Base-by-base conservation (phyloP, 2,888 invertebrate genomes). In the Hybos culiciformis region DNA sequence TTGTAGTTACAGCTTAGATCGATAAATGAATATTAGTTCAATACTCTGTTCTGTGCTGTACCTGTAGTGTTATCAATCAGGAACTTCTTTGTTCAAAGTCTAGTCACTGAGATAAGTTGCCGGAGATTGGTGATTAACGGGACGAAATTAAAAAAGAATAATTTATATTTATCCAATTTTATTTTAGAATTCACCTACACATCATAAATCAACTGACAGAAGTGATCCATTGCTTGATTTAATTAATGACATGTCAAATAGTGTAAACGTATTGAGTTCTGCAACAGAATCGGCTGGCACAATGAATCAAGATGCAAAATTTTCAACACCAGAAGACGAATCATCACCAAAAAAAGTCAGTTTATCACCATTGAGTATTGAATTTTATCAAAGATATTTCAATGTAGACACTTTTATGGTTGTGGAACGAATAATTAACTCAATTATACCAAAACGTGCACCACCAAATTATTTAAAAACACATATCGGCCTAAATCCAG, bases 351-450 rank as follows among this genome's bases (percentile, higher is more conserved):
- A 49, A 66, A 67, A 54, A 64, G 70, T 54, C 59, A 49, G 61
- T 77, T 63, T 86, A 75, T 83, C 80, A 78, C 53, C 80, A 78
- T 51, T 63, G 5, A 61, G 60, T 1, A 70, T 87, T 49, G 83
- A 85, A 53, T 88, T 84, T 59, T 90, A 88, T 59, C 87, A 88
- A 60, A 81, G 83, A 53, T 87, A 80, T 61, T 97, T 97, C 67
- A 87, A 97, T 67, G 88, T 97, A 1, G 87, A 90, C 52, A 91
- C 93, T 5, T 74, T 75, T 51, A 86, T 91, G 61, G 93, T 97
- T 3, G 57, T 86, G 2, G 79, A 83, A 51, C 73, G 96, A 50
- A 81, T 96, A 26, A 67, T 82, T 41, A 83, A 85, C 44, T 91
- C 93, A 0, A 78, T 93, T 63, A 66, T 88, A 42, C 94, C 94